Evolutionary conservation across 2,797 vertebrate genomes (phyloP).

Genomic region (Clarias laeviceps): DNA sequence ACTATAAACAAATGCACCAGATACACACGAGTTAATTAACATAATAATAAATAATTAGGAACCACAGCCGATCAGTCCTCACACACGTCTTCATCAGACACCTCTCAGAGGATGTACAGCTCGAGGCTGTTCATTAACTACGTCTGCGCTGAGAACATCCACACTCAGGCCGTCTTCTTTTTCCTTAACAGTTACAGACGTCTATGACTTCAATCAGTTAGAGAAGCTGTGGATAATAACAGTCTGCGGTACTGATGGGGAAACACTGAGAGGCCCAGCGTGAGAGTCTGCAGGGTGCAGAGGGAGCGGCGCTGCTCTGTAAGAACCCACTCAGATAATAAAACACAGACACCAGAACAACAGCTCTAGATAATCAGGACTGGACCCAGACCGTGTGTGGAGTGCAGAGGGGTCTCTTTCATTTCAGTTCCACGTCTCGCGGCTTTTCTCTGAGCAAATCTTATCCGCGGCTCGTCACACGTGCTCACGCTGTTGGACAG

Average conservation of each 20-base stretch:
- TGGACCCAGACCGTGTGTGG: slow-evolving; percentile 70
- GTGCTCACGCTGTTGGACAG: slow-evolving; percentile 80
- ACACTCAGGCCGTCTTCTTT: too few relatives aligned
- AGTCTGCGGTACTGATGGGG: too few relatives aligned
- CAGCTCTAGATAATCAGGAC: neutral
- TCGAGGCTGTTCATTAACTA: too few relatives aligned
- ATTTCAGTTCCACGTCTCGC: slow-evolving; percentile 41
- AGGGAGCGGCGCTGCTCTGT: neutral
- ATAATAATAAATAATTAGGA: neutral
- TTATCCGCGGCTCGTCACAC: slow-evolving; percentile 75
- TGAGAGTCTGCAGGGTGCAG: too few relatives aligned
- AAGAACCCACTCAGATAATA: too few relatives aligned
- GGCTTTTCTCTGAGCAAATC: slow-evolving; percentile 62
- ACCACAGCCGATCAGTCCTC: neutral
- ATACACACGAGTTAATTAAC: neutral
- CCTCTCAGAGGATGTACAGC: neutral
- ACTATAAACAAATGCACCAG: neutral
- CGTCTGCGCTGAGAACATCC: too few relatives aligned
- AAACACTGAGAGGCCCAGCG: too few relatives aligned
- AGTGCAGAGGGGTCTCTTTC: slow-evolving; percentile 60
- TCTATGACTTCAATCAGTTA: too few relatives aligned
- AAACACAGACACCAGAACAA: neutral
- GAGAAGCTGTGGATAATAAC: neutral
- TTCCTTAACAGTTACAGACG: too few relatives aligned
- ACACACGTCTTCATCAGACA: neutral